phyloP scores from a whole-genome alignment of 2,797 vertebrate genomes.

The Poeciliopsis infans region DNA sequence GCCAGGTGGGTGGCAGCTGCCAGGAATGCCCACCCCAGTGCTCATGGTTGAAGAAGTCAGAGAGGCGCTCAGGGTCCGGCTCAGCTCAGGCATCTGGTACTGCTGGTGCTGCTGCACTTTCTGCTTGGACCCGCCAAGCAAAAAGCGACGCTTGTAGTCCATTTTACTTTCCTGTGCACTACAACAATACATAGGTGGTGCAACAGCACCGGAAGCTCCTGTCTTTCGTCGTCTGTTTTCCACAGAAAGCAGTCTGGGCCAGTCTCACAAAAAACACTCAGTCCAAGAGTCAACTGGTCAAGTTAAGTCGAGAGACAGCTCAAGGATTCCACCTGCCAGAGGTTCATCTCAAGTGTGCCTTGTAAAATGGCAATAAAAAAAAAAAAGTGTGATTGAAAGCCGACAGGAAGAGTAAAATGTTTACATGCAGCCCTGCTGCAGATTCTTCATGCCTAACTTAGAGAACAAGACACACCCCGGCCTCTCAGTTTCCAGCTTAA shows the following conservation, averaged over 20 bases:
- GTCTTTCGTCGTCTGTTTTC: slow-evolving; percentile 51
- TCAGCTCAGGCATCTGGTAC: slow-evolving; percentile 96
- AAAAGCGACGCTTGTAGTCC: slow-evolving; percentile 99
- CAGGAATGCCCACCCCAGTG: slow-evolving; percentile 81
- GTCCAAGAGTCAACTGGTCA: slow-evolving; percentile 56
- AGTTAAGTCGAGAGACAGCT: slow-evolving; percentile 86
- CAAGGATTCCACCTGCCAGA: slow-evolving; percentile 85
- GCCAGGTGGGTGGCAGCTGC: slow-evolving; percentile 85
- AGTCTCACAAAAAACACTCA: slow-evolving; percentile 44
- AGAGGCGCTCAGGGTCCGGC: slow-evolving; percentile 92
- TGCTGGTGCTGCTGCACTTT: slow-evolving; percentile 99
- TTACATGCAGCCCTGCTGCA: slow-evolving; percentile 87
- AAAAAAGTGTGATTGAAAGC: slow-evolving; percentile 58
- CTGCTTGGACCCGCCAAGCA: slow-evolving; percentile 99
- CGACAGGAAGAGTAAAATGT: slow-evolving; percentile 75
- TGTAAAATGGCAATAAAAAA: slow-evolving; percentile 69
- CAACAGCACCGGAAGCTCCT: slow-evolving; percentile 73
- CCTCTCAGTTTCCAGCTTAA: slow-evolving; percentile 55
- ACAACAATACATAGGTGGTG: slow-evolving; percentile 99
- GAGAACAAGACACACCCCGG: slow-evolving; percentile 39
- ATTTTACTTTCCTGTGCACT: slow-evolving; percentile 99
- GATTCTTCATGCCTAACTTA: slow-evolving; percentile 55
- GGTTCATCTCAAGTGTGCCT: slow-evolving; percentile 88
- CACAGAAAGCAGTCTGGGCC: slow-evolving; percentile 39
- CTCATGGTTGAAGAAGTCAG: slow-evolving; percentile 86